Evolutionary conservation across 2,113 vertebrate species (phyloP).

Genomic region (Oncorhynchus nerka): DNA sequence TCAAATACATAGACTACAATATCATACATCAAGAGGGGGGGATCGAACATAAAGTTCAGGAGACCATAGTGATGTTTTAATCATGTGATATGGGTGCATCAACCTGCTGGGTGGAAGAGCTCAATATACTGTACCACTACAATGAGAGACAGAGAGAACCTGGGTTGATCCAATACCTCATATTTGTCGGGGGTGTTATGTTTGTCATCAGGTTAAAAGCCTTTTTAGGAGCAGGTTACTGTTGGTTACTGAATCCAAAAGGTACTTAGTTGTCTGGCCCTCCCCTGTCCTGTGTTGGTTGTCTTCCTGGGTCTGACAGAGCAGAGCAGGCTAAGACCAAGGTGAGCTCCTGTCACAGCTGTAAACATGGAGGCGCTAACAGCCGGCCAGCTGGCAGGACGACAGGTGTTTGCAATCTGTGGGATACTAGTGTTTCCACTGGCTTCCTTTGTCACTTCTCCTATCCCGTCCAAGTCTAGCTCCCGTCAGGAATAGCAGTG

Average conservation of each 20-base stretch:
- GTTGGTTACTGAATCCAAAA: neutral
- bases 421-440: conserved; percentile 36
- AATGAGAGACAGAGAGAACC: too few relatives aligned
- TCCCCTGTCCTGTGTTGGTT: conserved; percentile 15
- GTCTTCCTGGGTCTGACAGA: neutral
- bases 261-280: neutral
- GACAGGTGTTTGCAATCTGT: conserved; percentile 75
- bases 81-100: too few relatives aligned
- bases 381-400: conserved; percentile 67
- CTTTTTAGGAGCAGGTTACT: too few relatives aligned
- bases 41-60: too few relatives aligned
- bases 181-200: too few relatives aligned
- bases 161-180: too few relatives aligned
- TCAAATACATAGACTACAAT: too few relatives aligned
- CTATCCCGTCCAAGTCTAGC: conserved; percentile 29
- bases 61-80: too few relatives aligned
- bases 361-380: conserved; percentile 79
- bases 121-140: too few relatives aligned
- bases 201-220: too few relatives aligned
- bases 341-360: conserved; percentile 59
- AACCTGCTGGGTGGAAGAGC: too few relatives aligned
- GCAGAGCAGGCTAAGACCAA: conserved; percentile 42
- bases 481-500: conserved; percentile 56
- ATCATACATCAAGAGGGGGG: too few relatives aligned
- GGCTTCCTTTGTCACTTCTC: conserved; percentile 56